Evolutionary conservation across 2,113 vertebrate genomes (phyloP).

Genomic region (Zosterops borbonicus): DNA sequence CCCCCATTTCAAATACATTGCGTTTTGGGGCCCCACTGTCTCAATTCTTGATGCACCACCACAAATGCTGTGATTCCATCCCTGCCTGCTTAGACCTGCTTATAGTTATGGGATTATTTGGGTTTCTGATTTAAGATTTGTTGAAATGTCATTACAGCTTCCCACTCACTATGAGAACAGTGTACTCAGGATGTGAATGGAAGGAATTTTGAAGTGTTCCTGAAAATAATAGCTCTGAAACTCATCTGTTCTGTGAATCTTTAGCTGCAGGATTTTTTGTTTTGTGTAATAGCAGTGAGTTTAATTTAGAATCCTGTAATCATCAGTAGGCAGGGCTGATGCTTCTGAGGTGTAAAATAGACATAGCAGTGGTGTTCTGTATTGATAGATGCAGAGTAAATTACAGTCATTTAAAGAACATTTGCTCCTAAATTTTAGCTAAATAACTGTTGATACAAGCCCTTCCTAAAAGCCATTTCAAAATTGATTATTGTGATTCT

Average conservation of each 20-base stretch:
- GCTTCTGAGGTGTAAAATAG: background rate
- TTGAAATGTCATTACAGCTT: background rate
- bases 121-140: background rate
- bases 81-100: background rate
- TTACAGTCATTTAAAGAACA: background rate
- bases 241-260: background rate
- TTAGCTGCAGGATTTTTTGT: background rate
- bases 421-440: background rate
- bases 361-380: background rate
- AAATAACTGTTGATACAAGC: background rate
- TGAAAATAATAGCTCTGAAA: background rate
- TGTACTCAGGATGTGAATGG: background rate
- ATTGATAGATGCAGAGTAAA: background rate
- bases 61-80: background rate
- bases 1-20: background rate
- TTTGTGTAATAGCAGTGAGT: background rate
- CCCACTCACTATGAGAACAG: background rate
- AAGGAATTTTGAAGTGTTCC: background rate
- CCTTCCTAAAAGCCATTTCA: background rate
- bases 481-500: background rate
- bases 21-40: background rate
- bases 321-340: background rate
- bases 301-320: background rate
- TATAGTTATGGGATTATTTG: background rate
- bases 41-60: background rate